These are phyloP conservation scores for Ametastegia equiseti DNA, from an alignment of 2,888 invertebrate species.

Conservation along the genomic window DNA sequence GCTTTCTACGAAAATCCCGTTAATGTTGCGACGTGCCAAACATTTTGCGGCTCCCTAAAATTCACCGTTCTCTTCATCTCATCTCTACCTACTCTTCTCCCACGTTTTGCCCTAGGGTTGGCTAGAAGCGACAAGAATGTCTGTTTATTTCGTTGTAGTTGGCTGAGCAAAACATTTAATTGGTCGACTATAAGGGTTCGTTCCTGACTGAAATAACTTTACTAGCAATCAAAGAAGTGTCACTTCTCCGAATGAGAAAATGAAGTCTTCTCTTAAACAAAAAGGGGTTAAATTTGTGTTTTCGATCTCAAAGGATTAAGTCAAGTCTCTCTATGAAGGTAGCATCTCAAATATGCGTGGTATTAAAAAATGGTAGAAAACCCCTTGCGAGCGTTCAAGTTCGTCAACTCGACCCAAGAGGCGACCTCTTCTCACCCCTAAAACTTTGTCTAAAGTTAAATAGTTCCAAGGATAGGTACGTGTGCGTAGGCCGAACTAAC, in stretches of 20 bases:
- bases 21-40: slow-evolving; percentile 42
- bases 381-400: neutral
- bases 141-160: slow-evolving; percentile 18
- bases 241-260: no score
- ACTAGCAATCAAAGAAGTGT: neutral
- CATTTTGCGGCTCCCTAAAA: slow-evolving; percentile 40
- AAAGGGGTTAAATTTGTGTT: no score
- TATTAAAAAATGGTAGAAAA: neutral
- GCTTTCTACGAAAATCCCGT: slow-evolving; percentile 22
- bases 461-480: slow-evolving; percentile 18
- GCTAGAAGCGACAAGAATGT: neutral
- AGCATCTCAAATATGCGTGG: no score
- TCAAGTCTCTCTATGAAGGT: no score
- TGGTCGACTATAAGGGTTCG: neutral
- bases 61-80: neutral
- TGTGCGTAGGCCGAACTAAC: slow-evolving; percentile 25
- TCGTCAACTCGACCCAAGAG: neutral
- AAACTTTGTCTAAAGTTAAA: neutral
- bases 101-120: neutral
- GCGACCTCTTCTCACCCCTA: neutral
- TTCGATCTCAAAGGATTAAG: no score
- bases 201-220: neutral
- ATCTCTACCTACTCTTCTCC: no score
- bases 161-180: slow-evolving; percentile 22
- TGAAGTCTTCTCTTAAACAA: no score